Evolutionary conservation across 2,888 invertebrate species (phyloP).

Genomic region (Eurytoma adleriae): DNA sequence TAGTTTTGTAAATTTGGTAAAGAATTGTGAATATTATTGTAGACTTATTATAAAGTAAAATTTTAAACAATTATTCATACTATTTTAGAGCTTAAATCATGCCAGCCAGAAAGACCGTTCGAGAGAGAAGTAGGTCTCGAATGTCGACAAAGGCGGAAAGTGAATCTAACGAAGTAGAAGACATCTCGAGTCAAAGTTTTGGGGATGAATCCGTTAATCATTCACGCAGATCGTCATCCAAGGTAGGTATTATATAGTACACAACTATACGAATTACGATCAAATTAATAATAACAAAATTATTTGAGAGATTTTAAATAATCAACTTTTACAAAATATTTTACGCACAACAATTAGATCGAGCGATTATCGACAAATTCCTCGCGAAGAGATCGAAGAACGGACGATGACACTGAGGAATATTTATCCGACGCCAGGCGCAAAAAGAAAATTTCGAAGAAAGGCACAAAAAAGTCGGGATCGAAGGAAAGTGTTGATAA

Average conservation of each 20-base stretch:
- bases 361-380: conserved; percentile 30
- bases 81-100: no score
- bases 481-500: conserved; percentile 46
- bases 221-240: conserved; percentile 20
- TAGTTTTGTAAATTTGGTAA: background rate
- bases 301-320: background rate
- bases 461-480: conserved; percentile 43
- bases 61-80: no score
- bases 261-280: background rate
- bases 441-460: conserved; percentile 31
- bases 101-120: no score
- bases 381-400: conserved; percentile 27
- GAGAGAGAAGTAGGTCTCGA: background rate
- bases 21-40: background rate
- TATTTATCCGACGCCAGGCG: conserved; percentile 51
- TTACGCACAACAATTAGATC: background rate
- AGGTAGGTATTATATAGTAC: conserved; percentile 17
- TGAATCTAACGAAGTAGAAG: conserved; percentile 40
- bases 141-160: conserved; percentile 15
- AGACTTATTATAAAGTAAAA: no score
- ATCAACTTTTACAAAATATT: background rate
- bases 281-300: no score
- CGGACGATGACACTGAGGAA: conserved; percentile 51
- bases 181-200: conserved; percentile 47
- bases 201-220: conserved; percentile 50